These are phyloP conservation scores for Rhynchonycteris naso DNA, from an alignment of 2,797 vertebrate species.

Conservation along the genomic window DNA sequence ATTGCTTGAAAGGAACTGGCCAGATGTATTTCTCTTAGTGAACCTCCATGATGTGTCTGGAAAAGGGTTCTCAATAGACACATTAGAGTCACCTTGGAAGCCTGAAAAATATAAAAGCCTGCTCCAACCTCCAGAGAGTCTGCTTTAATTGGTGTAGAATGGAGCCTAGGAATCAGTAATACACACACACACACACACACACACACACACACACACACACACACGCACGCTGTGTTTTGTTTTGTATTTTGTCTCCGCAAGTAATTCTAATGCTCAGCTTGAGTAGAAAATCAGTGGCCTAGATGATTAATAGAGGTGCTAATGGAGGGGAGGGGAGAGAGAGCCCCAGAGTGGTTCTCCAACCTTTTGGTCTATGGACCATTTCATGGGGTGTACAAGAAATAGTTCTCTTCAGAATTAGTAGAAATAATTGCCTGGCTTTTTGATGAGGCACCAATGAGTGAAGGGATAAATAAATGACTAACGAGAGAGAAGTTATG, in stretches of 20 bases:
- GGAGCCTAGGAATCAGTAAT: not conserved
- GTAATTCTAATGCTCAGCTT: conserved; percentile 62
- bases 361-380: conserved; percentile 71
- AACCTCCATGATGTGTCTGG: not conserved
- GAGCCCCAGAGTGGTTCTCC: conserved; percentile 35
- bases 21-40: not conserved
- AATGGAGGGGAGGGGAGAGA: conserved; percentile 40
- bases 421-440: conserved; percentile 68
- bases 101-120: not conserved
- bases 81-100: not conserved
- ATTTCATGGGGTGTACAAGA: conserved; percentile 71
- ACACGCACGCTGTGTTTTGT: not conserved
- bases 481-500: conserved; percentile 61
- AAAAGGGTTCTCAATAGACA: not conserved
- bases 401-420: conserved; percentile 68
- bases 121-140: not conserved
- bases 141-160: conserved; percentile 46
- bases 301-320: conserved; percentile 75
- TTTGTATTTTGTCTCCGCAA: conserved; percentile 39
- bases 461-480: conserved; percentile 47
- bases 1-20: not conserved
- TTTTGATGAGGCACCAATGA: conserved; percentile 64
- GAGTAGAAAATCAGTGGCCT: conserved; percentile 71
- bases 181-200: too few species aligned
- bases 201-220: too few species aligned